Evolutionary conservation across 2,113 vertebrate species (phyloP), one percentile per base, ranked within the genome.

Genomic region (Numida meleagris): DNA sequence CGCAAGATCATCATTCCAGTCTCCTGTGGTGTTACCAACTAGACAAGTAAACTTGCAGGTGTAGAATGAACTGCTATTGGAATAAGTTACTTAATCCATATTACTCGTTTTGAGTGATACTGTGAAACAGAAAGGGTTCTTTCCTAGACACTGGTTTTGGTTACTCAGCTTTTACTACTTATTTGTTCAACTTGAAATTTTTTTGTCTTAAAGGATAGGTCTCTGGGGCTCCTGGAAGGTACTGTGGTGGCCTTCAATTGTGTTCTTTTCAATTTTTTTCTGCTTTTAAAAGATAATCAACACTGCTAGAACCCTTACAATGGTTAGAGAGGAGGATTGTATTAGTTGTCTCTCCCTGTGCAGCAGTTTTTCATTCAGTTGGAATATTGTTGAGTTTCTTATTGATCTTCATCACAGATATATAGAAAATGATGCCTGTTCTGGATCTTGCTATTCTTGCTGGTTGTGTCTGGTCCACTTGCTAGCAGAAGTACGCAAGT

Each of bases 251-350:
- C 9, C 8, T 55, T 61, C 14, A 48, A 71, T 63, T 4, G 24
- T 12, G 3, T 53, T 76, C 10, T 12, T 67, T 85, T 66, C 9
- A 14, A 46, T 76, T 89, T 68, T 53, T 15, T 62, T 25, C 20
- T 73, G 13, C 51, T 53, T 53, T 10, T 66, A 43, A 70, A 50
- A 48, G n/a, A 19, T n/a, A 46, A 51, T 51, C 51, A 45, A 0
- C 0, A 6, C 38, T 51, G 25, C 36, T 61, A 14, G 5, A 50
- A 14, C 51, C 34, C 34, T 77, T 73, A 40, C 0, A 1, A 40
- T 15, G 20, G 4, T 4, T 50, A 70, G 51, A n/a, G 31, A 85
- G 15, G 46, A 63, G 58, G 19, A 51, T 73, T 29, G 6, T 33
- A 13, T 15, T 46, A 29, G 2, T 50, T 81, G 2, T 9, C 14